A percentile compares a stretch with the other conserved stretches of the same genome.
These are phyloP conservation scores for Pseudococcus viburni DNA, from an alignment of 2,888 invertebrate species.

Conservation along the genomic window DNA sequence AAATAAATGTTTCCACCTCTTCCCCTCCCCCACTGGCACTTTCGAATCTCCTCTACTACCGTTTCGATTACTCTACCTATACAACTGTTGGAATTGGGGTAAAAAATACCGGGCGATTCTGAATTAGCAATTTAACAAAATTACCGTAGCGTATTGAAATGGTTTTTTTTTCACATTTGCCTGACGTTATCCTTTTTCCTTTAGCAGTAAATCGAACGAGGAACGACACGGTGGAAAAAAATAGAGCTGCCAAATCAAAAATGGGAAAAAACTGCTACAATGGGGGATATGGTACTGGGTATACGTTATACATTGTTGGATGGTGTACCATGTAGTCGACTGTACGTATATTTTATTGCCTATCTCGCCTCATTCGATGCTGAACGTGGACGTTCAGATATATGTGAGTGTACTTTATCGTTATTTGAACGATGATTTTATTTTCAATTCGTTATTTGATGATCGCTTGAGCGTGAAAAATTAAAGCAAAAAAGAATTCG, in stretches of 20 bases:
- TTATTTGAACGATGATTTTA: too few species aligned
- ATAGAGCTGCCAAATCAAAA: not conserved
- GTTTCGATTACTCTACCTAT: not conserved
- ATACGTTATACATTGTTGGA: not conserved
- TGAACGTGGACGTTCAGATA: too few species aligned
- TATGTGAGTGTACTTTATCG: not conserved
- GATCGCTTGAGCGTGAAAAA: not conserved
- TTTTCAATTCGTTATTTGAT: too few species aligned
- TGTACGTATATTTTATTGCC: not conserved
- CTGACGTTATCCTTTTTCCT: not conserved
- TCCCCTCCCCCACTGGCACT: not conserved
- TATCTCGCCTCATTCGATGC: not conserved
- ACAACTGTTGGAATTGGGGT: slow-evolving; percentile 8
- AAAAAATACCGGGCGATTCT: not conserved
- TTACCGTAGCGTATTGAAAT: slow-evolving; percentile 5
- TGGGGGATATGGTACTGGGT: not conserved
- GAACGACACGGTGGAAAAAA: not conserved
- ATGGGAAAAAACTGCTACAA: not conserved
- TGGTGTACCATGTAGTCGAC: not conserved
- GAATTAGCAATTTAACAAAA: slow-evolving; percentile 31
- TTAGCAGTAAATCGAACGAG: not conserved
- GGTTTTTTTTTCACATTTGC: not conserved
- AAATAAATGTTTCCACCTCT: not conserved
- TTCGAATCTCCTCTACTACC: not conserved
- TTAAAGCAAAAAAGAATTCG: too few species aligned